Evolutionary conservation across 2,113 vertebrate genomes (phyloP).

Genomic region (Lepisosteus osseus): DNA sequence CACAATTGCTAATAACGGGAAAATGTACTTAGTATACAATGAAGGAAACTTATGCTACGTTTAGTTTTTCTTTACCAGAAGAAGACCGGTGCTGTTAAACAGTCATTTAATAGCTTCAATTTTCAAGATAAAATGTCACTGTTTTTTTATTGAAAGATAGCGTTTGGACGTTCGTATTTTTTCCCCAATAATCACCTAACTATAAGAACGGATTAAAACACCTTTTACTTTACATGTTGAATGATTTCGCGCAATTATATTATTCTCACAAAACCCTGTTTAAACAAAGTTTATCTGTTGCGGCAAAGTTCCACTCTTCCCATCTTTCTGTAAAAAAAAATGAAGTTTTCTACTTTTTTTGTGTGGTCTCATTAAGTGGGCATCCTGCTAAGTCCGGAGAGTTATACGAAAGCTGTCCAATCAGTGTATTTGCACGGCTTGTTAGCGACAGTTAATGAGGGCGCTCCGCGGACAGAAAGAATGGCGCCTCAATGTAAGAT

Average conservation of each 20-base stretch:
- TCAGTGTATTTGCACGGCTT: conserved; percentile 97
- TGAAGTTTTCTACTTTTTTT: conserved; percentile 67
- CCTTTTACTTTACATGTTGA: not conserved
- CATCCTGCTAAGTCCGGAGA: conserved; percentile 90
- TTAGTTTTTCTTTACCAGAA: too few species aligned
- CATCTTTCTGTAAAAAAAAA: conserved; percentile 32
- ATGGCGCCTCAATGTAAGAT: conserved; percentile 84
- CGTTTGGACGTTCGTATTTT: not conserved
- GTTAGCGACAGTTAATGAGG: conserved; percentile 99
- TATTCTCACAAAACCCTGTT: conserved; percentile 15
- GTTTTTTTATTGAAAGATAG: too few species aligned
- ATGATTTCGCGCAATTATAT: too few species aligned
- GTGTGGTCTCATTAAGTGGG: conserved; percentile 96
- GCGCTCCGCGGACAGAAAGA: conserved; percentile 82
- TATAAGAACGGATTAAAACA: not conserved
- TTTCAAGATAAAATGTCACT: too few species aligned
- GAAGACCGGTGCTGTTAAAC: too few species aligned
- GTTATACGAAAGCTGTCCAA: conserved; percentile 90
- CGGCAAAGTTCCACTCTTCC: conserved; percentile 5
- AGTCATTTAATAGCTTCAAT: too few species aligned
- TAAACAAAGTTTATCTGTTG: conserved; percentile 30
- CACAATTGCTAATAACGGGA: too few species aligned
- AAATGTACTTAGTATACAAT: too few species aligned
- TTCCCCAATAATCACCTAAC: not conserved
- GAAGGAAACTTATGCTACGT: too few species aligned